Evolutionary conservation across 1,140 invertebrate species (phyloP), one percentile per base, ranked within the genome.

Genomic region (Cryptotermes secundus): DNA sequence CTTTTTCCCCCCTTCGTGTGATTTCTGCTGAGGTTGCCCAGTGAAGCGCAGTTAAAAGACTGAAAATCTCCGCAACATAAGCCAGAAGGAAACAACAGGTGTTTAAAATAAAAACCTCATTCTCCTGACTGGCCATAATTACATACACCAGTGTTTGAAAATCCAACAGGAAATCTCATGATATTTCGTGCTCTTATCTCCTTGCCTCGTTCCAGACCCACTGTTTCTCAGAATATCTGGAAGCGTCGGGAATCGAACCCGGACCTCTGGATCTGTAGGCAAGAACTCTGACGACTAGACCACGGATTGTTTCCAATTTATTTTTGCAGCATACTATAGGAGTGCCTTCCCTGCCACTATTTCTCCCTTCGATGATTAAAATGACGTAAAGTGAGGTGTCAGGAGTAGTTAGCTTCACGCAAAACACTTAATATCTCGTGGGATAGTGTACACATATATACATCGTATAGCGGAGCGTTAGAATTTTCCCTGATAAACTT

Each of bases 371-470:
- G n/a, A 72, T 72, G 59, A 26, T 31, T 72, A 72, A 31, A 72
- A 6, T n/a, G 59, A 72, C 59, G 59, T 72, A 72, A 72, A 72
- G 59, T 72, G 26, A 72, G 59, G 59, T 72, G 59, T 72, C 59
- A 72, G 31, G 59, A 72, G n/a, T 72, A 72, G 59, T 72, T 72
- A 72, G 6, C 59, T 72, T 3, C 59, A 72, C 59, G 31, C 59
- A 72, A 31, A 31, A 72, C 59, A 72, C 59, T 72, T n/a, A 72
- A 72, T 72, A 72, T 65, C 59, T 26, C 59, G n/a, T 65, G 59
- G 59, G 59, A 65, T 72, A 72, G 59, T 72, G 6, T 14, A 12
- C 31, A 31, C 26, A 72, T 72, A 72, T 14, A 31, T n/a, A 59
- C 53, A 12, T 42, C 4, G 7, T 49, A 19, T 19, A 49, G 45